Percentiles rank a stretch among this genome's conserved stretches.
phyloP scores from a whole-genome alignment of 2,888 invertebrate genomes.

The Sphaeridia pumilis region DNA sequence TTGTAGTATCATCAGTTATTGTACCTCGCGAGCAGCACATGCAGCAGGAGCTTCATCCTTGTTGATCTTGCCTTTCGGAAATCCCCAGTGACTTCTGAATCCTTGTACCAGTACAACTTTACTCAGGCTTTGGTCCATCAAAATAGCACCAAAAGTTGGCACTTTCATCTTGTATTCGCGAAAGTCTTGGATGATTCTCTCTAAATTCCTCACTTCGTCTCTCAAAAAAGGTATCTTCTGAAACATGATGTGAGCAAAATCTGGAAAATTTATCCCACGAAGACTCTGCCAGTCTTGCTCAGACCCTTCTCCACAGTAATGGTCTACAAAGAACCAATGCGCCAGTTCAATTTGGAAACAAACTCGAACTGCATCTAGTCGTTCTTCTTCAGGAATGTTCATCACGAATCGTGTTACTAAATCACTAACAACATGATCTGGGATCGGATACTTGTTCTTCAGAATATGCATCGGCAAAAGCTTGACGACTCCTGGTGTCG shows the following conservation, averaged over 20 bases:
- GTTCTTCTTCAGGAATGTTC: conserved; percentile 82
- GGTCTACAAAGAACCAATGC: conserved; percentile 98
- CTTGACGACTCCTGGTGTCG: not conserved
- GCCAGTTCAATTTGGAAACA: conserved; percentile 95
- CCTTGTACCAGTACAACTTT: conserved; percentile 79
- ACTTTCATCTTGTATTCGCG: conserved; percentile 87
- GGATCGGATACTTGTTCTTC: conserved; percentile 16
- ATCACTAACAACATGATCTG: conserved; percentile 12
- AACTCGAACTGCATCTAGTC: conserved; percentile 74
- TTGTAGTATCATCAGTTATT: no score
- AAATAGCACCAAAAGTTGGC: conserved; percentile 92
- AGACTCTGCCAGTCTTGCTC: conserved; percentile 49
- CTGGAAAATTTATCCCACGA: conserved; percentile 52
- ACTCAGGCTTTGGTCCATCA: conserved; percentile 66
- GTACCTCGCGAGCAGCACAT: conserved; percentile 89
- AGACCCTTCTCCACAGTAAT: conserved; percentile 56
- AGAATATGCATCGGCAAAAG: conserved; percentile 5
- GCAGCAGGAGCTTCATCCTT: conserved; percentile 83
- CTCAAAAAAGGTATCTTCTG: conserved; percentile 79
- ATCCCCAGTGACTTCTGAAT: conserved; percentile 90
- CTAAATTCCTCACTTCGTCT: conserved; percentile 60
- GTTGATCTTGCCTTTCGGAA: conserved; percentile 98
- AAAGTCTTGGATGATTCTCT: conserved; percentile 74
- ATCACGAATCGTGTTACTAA: conserved; percentile 70
- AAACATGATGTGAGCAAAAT: conserved; percentile 74